Evolutionary conservation across 2,888 invertebrate genomes (phyloP).

Genomic region (Acronicta leporina): DNA sequence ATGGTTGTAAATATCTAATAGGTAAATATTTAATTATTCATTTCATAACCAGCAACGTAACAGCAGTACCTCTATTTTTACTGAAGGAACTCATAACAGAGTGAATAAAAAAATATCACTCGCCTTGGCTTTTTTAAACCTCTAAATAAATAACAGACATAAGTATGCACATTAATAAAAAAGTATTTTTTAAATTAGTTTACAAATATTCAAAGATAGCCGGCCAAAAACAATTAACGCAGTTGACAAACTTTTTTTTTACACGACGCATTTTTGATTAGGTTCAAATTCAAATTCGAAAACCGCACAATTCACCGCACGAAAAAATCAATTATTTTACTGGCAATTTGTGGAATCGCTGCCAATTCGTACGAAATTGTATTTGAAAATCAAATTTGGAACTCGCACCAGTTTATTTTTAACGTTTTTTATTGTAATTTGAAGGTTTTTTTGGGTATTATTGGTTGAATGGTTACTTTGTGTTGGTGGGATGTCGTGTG

Average conservation of each 20-base stretch:
- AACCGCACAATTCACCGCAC: conserved; percentile 60
- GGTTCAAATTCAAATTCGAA: conserved; percentile 54
- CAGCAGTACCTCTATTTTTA: too few relatives aligned
- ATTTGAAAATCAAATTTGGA: conserved; percentile 21
- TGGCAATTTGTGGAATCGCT: conserved; percentile 59
- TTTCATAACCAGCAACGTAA: too few relatives aligned
- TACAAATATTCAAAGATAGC: neutral
- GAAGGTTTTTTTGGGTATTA: conserved; percentile 25
- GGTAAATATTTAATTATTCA: too few relatives aligned
- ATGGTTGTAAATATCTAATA: too few relatives aligned
- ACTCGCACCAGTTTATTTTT: conserved; percentile 54
- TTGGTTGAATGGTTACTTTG: conserved; percentile 58
- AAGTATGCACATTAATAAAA: too few relatives aligned
- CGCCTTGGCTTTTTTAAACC: too few relatives aligned
- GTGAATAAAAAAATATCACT: neutral
- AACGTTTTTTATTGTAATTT: conserved; percentile 29
- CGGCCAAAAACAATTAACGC: neutral
- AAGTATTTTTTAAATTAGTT: too few relatives aligned
- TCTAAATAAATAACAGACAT: too few relatives aligned
- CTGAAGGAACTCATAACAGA: too few relatives aligned
- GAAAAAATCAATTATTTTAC: conserved; percentile 79
- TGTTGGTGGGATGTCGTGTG: conserved; percentile 57
- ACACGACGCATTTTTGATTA: conserved; percentile 5
- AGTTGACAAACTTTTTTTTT: neutral
- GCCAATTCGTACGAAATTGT: conserved; percentile 18